Conservation (phyloP, 2,113 vertebrate species). For the Muntiacus reevesi region DNA sequence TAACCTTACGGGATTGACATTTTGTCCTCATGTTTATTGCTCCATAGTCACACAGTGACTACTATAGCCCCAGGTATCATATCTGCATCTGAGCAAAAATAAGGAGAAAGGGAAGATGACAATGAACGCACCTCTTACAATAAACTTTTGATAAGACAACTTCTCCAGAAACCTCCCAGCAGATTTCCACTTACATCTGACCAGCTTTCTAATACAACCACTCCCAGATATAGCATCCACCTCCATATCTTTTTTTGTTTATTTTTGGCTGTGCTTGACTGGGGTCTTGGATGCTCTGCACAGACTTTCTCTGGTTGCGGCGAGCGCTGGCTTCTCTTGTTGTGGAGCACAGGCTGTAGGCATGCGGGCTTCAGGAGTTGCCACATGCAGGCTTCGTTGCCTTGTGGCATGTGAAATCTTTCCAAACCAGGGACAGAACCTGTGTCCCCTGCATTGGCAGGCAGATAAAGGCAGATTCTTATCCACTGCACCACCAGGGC, state of each 20-base stretch:
- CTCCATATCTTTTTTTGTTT: not conserved
- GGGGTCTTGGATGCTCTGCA: rapidly evolving
- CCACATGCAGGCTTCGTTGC: too few species aligned
- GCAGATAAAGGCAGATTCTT: too few species aligned
- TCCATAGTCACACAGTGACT: not conserved
- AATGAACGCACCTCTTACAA: not conserved
- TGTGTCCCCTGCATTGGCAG: too few species aligned
- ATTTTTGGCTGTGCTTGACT: too few species aligned
- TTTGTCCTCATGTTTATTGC: not conserved
- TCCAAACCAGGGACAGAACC: too few species aligned
- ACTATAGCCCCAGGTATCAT: not conserved
- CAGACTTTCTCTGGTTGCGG: too few species aligned
- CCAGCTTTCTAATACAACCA: not conserved
- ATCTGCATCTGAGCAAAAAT: not conserved
- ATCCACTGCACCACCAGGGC: too few species aligned
- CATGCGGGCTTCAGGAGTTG: too few species aligned
- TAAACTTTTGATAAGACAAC: not conserved
- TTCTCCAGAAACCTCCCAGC: not conserved
- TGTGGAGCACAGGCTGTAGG: too few species aligned
- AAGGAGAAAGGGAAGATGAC: not conserved
- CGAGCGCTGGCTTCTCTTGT: too few species aligned
- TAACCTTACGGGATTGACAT: not conserved
- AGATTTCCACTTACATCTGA: not conserved
- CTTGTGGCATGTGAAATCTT: too few species aligned
- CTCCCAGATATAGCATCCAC: not conserved